Percentiles rank a stretch among this genome's conserved stretches.
phyloP scores from a whole-genome alignment of 2,797 vertebrate genomes.

The Hybognathus amarus region DNA sequence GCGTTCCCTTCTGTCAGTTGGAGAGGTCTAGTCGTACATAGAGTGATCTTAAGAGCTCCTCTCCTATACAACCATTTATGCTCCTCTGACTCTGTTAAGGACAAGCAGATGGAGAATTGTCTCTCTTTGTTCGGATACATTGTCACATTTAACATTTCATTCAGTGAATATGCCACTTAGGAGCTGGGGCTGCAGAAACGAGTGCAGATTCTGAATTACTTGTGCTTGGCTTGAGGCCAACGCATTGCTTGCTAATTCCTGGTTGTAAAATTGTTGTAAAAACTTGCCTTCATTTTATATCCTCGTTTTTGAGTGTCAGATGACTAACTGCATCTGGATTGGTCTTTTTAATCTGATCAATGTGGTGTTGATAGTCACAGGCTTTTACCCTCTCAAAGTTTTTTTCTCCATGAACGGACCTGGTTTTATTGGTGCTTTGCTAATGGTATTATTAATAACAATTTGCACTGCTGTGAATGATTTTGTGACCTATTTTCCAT shows the following conservation, averaged over 20 bases:
- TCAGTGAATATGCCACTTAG: constrained; percentile 24
- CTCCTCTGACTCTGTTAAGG: constrained; percentile 47
- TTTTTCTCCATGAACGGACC: constrained; percentile 54
- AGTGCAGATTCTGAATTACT: constrained; percentile 41
- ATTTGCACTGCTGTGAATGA: constrained; percentile 88
- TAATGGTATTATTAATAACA: constrained; percentile 79
- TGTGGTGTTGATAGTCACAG: constrained; percentile 58
- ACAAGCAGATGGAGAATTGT: constrained; percentile 46
- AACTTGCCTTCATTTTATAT: constrained; percentile 38
- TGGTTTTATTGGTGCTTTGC: constrained; percentile 74
- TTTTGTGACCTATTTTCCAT: constrained; percentile 75
- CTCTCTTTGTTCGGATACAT: constrained; percentile 45
- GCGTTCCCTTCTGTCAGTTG: constrained; percentile 45
- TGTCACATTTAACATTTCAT: constrained; percentile 35
- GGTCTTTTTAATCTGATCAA: constrained; percentile 18
- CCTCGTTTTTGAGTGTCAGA: constrained; percentile 3
- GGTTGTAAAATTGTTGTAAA: constrained; percentile 26
- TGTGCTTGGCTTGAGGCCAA: constrained; percentile 28
- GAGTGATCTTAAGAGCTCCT: constrained; percentile 49
- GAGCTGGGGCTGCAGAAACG: constrained; percentile 38
- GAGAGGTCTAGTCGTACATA: constrained; percentile 39
- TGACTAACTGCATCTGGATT: constrained; percentile 35
- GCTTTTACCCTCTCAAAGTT: constrained; percentile 43
- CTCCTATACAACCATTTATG: constrained; percentile 33
- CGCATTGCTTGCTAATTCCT: constrained; percentile 41